Evolutionary conservation across 2,888 invertebrate genomes (phyloP), one percentile per base, ranked within the genome.

Genomic region (Agelastica alni): DNA sequence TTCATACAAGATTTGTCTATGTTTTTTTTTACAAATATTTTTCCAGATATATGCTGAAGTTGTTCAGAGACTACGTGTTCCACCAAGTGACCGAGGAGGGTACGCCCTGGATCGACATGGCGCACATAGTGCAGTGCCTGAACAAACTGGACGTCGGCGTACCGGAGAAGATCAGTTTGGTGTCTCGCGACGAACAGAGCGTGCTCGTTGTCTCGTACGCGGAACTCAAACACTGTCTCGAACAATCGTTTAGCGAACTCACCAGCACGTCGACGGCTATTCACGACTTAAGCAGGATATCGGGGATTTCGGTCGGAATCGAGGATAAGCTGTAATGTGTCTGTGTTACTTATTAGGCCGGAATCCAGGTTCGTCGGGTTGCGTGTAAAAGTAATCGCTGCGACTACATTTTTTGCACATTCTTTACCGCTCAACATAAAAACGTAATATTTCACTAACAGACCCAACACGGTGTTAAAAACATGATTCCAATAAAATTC

Each of bases 51-150:
- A 91, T 99, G 90, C 81, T 99, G 78, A 98, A 98, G 80, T 80
- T 99, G 74, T 99, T 97, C 82, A 85, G 98, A 58, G 98, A 99
- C 80, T 96, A 94, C 76, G 82, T 98, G 70, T 98, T 99, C 80
- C 98, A 99, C 81, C 91, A 96, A 76, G 93, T 96, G 60, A 87
- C 89, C 10, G 88, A 89, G 58, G 95, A 96, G 70, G 96, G 96
- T 4, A 83, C 89, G 61, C 96, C 99, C 1, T 98, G 96, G 94
- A 77, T 98, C 57, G 98, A 99, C 80, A 88, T 96, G 84, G 91
- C 96, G 46, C 98, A 99, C 73, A 86, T 99, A 62, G 87, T 94
- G 41, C 88, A 93, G 75, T 92, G 91, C 77, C 85, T 99, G 62
- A 99, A 98, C 78, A 95, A 96, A 74, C 80, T 94, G 53, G 93